Evolutionary conservation across 2,888 invertebrate genomes (phyloP).

Genomic region (Sminthurinus aureus): DNA sequence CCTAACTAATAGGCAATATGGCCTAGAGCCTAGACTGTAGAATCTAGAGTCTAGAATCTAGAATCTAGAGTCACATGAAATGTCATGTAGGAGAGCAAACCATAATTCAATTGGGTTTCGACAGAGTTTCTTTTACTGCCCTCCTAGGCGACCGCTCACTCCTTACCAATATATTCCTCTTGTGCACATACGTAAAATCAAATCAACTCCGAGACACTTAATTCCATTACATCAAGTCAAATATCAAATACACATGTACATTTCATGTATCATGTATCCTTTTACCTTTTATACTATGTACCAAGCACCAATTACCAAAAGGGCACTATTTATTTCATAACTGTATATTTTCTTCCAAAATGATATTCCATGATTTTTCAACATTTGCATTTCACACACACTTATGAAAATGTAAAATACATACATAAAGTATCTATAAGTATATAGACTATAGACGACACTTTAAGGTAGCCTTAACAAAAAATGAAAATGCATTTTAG

Average conservation of each 20-base stretch:
- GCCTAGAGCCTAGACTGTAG: no score
- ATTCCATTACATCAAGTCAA: neutral
- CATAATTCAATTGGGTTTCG: neutral
- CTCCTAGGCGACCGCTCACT: neutral
- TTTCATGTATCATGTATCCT: neutral
- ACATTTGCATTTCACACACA: neutral
- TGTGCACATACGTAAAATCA: neutral
- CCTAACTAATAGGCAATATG: no score
- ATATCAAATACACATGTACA: neutral
- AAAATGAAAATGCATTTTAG: no score
- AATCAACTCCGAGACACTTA: neutral
- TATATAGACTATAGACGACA: no score
- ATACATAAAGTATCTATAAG: no score
- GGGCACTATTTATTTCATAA: no score
- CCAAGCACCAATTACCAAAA: neutral
- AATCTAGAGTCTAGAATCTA: no score
- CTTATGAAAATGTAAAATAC: neutral
- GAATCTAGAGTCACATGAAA: neutral
- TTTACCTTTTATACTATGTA: neutral
- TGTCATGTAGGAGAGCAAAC: neutral
- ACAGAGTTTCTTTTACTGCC: neutral
- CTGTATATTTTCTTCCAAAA: neutral
- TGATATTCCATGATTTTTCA: neutral
- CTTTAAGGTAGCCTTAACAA: no score
- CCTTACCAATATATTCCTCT: neutral